Evolutionary conservation across 2,888 invertebrate genomes (phyloP), one percentile per base, ranked within the genome.

Genomic region (Leptinotarsa peninsularis): DNA sequence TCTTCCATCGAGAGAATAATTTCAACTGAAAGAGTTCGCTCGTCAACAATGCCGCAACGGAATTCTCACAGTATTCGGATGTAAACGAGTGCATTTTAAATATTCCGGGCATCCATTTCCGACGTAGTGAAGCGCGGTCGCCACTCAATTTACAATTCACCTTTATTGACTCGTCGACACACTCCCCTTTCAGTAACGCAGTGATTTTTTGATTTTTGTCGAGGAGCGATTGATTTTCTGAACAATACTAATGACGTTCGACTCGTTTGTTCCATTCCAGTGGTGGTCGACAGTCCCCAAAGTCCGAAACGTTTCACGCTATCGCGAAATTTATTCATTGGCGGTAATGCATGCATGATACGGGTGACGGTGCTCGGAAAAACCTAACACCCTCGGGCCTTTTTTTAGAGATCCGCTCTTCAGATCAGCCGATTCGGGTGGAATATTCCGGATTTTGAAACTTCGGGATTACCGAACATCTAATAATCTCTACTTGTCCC

Each of bases 51-150:
- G 27, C 63, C 63, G 17, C 17, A 63, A 5, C 17, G 63, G 7
- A 63, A 10, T 63, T 63, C 63, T 15, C 13, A 33, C n/a, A 0
- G 43, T 63, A 63, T 63, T 63, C 63, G n/a, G 43, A 63, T 63
- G 63, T 63, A 43, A 63, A 63, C 63, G 63, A 63, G 43, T 63
- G 63, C 63, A 63, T 63, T 63, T 63, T 63, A 63, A 63, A 63
- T 63, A 63, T 63, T 63, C 63, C 63, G 63, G 43, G 63, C 63
- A n/a, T 63, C 63, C 63, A 63, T 63, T 63, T 63, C 63, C 63
- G 43, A 43, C 43, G 27, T 7, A 33, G 17, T 33, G 33, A 17
- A 63, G 63, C 63, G 63, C 63, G 63, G 43, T 43, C 63, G 63
- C 63, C 43, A 63, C 63, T 43, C 63, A 63, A 63, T 63, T 63